Evolutionary conservation across 2,888 invertebrate species (phyloP).

Genomic region (Pyrocoelia pectoralis): DNA sequence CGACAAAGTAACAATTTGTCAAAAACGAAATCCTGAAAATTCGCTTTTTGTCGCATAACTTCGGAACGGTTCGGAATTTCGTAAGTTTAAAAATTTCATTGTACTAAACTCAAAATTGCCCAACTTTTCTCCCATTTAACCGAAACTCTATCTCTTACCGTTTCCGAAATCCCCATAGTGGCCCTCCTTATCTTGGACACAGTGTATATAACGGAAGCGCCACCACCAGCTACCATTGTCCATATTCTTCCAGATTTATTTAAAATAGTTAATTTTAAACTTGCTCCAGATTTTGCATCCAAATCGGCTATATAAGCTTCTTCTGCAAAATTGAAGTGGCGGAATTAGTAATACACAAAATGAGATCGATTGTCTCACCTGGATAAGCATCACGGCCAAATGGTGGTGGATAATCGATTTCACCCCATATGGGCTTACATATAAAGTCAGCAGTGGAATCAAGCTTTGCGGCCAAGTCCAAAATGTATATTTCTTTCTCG

Average conservation of each 20-base stretch:
- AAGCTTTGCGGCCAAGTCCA: slow-evolving; percentile 97
- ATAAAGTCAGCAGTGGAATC: slow-evolving; percentile 99
- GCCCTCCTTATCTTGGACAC: no score
- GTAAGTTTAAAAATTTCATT: no score
- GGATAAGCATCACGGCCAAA: slow-evolving; percentile 95
- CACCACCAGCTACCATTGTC: slow-evolving; percentile 99
- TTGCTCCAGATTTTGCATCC: slow-evolving; percentile 98
- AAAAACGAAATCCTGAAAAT: no score
- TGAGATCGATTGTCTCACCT: no score
- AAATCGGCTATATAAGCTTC: slow-evolving; percentile 98
- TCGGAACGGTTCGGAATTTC: no score
- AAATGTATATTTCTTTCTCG: slow-evolving; percentile 78
- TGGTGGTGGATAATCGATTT: slow-evolving; percentile 95
- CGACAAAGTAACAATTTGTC: no score
- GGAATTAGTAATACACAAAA: no score
- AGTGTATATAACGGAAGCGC: slow-evolving; percentile 98
- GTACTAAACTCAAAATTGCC: no score
- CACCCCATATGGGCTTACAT: slow-evolving; percentile 97
- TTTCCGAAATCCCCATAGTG: no score
- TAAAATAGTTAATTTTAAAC: slow-evolving; percentile 94
- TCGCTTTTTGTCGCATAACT: no score
- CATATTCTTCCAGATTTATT: slow-evolving; percentile 96
- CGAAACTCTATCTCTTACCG: no score
- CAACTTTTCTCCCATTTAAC: no score
- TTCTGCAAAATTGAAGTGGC: slow-evolving; percentile 76